A percentile compares a stretch with the other conserved stretches of the same genome.
Conservation (phyloP, 2,888 invertebrate species). For the Maniola hyperantus region DNA sequence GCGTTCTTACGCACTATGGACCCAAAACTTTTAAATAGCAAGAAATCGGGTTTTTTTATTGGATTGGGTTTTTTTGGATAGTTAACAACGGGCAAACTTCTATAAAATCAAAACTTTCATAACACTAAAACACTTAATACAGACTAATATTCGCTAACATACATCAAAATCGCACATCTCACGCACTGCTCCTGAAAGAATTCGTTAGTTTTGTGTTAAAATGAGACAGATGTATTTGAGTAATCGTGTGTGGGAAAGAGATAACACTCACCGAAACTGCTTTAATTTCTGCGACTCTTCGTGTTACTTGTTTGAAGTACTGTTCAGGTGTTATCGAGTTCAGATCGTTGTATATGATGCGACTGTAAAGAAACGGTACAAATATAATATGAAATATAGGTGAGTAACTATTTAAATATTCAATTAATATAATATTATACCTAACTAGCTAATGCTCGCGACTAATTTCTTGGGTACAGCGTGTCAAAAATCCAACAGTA, state of each 20-base stretch:
- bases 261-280: conserved; percentile 89
- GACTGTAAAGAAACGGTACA: conserved; percentile 78
- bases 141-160: conserved; percentile 51
- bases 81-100: conserved; percentile 1
- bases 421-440: too few relatives aligned
- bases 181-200: conserved; percentile 58
- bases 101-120: conserved; percentile 4
- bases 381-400: background rate
- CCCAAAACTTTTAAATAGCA: too few relatives aligned
- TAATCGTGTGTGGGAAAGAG: conserved; percentile 34
- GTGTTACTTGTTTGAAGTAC: conserved; percentile 96
- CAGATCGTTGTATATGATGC: conserved; percentile 94
- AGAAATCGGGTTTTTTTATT: too few relatives aligned
- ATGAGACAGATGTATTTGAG: conserved; percentile 40
- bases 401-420: too few relatives aligned
- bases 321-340: conserved; percentile 96
- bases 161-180: conserved; percentile 52
- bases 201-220: conserved; percentile 42
- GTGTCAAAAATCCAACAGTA: too few relatives aligned
- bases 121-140: conserved; percentile 15
- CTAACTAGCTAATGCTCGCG: too few relatives aligned
- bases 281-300: conserved; percentile 93
- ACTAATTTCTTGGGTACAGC: too few relatives aligned
- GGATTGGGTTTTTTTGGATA: too few relatives aligned
- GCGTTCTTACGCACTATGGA: too few relatives aligned